These are phyloP conservation scores for Synanceia verrucosa DNA, from an alignment of 2,797 vertebrate species.

Conservation along the genomic window DNA sequence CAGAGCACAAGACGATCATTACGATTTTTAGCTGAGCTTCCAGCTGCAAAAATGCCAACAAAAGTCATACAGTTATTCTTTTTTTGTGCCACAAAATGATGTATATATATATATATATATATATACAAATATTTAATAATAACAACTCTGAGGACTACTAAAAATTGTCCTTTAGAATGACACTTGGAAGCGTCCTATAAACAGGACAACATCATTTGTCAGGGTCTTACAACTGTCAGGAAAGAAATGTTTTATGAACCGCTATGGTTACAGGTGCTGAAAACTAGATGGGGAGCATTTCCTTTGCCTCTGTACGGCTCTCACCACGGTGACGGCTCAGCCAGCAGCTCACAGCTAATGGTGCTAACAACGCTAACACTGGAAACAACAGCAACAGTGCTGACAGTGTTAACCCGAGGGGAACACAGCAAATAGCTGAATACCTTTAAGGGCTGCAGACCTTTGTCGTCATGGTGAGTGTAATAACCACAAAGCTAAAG, in stretches of 20 bases:
- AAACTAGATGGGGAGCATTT: no score
- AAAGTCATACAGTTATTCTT: neutral
- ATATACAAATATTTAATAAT: neutral
- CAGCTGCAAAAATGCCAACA: neutral
- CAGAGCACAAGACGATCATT: constrained; percentile 33
- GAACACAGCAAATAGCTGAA: no score
- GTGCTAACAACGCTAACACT: no score
- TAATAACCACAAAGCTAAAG: neutral
- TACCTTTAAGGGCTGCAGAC: neutral
- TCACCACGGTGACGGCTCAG: no score
- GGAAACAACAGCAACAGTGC: no score
- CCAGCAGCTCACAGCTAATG: no score
- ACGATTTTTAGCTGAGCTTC: neutral
- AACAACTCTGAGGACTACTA: neutral
- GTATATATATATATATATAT: neutral
- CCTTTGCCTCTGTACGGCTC: no score
- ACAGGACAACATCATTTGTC: neutral
- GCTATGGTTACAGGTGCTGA: no score
- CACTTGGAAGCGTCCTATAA: neutral
- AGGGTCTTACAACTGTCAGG: neutral
- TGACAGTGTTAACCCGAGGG: no score
- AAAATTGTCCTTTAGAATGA: neutral
- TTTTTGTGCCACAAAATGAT: neutral
- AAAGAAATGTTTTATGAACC: neutral
- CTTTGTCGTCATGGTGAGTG: neutral